Evolutionary conservation across 2,888 invertebrate species (phyloP), one percentile per base, ranked within the genome.

Genomic region (Campaea margaritaria): DNA sequence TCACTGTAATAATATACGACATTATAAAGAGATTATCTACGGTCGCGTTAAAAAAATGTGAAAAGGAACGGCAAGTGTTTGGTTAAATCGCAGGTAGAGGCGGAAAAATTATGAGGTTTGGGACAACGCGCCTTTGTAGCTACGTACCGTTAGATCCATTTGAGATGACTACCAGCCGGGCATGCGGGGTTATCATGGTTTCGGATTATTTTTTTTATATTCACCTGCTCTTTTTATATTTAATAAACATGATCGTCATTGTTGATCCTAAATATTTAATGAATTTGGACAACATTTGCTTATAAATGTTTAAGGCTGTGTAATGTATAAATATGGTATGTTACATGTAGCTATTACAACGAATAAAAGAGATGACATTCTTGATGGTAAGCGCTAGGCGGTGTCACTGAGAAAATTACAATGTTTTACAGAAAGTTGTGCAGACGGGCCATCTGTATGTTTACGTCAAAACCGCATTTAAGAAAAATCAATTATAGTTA

Each of bases 41-140:
- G 83, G 84, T 83, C 76, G 72, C 67, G 59, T 66, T 81, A 79
- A 78, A 81, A 82, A 79, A 74, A 72, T 64, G 73, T 73, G 70
- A 79, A 81, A 85, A 79, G 80, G 78, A 72, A 78, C 76, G 76
- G 82, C 85, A 87, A 89, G 88, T 90, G 89, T 84, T 83, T 79
- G 80, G 77, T 80, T 76, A 69, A 72, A 78, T 73, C 78, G 83
- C 90, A 89, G 90, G 90, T 89, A 90, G 86, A 77, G 68, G 72
- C 72, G 70, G 73, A 74, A 73, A 74, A 73, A 74, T 76, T 78
- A 80, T 80, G 75, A 75, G 76, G 69, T 67, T 69, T 64, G 76
- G 81, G 76, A 78, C 78, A 80, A 75, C 73, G 78, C 68, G 74
- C 79, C 76, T 86, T 87, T 87, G 83, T 85, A 62, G 68, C 66